Base-by-base conservation (phyloP, 2,888 invertebrate genomes). In the Beris morrisii region DNA sequence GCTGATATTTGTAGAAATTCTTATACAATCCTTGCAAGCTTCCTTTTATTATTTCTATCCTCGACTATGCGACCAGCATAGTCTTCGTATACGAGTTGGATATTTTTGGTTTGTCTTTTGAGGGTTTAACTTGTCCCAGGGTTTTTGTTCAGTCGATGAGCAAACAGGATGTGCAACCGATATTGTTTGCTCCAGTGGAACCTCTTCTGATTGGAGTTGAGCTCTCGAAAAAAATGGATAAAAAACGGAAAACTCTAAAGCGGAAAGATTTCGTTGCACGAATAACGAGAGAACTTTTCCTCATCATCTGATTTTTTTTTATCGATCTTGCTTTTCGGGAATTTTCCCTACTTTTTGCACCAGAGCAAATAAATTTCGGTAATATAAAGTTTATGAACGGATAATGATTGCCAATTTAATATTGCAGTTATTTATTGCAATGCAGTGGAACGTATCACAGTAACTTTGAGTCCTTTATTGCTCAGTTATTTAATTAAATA, bases 141-240 rank as follows among this genome's bases (percentile, higher is more conserved):
- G 7, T 55, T 64, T 45, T 64, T 54, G 54, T 46, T 64, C 55
- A 53, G 58, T 66, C 54, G 53, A 58, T 67, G 59, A 64, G 56
- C 48, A 67, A 67, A 67, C 65, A 67, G 54, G 67, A 64, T 65
- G 53, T 67, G 54, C 59, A 43, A 55, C 58, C 43, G 54, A 67
- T 64, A 67, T 67, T 67, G 64, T 67, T 67, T 67, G 65, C 58
- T 67, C 50, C 59, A 48, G 48, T 64, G 67, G 55, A 54, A 67
- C 64, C 64, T 64, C 67, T 55, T 67, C 64, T 64, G 67, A 67
- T 67, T 67, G 67, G 67, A 67, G 64, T 64, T 55, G 54, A 55
- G 55, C 67, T 58, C 64, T 67, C 58, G 67, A 67, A 64, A 43
- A 59, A 59, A 58, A 15, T 30, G 31, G 48, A 48, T 4, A 31